These are phyloP conservation scores for Pleuronectes platessa DNA, from an alignment of 2,113 vertebrate species.

Conservation along the genomic window DNA sequence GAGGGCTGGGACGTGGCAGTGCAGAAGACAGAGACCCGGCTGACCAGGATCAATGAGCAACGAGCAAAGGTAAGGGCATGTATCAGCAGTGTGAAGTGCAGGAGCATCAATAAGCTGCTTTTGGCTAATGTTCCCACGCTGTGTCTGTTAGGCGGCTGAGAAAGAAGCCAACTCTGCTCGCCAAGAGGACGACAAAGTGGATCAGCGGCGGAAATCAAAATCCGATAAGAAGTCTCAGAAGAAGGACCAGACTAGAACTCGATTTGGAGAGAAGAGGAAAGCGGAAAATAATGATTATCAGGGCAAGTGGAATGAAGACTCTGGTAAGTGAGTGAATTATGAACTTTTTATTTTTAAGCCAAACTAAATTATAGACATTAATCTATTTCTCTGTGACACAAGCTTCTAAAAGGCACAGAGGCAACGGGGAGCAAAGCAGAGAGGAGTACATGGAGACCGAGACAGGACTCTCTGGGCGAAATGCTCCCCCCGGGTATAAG, in stretches of 20 bases:
- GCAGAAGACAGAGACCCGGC: conserved; percentile 90
- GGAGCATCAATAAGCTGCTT: conserved; percentile 3
- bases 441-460: conserved; percentile 83
- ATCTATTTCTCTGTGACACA: conserved; percentile 54
- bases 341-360: not conserved
- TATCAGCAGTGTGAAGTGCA: not conserved
- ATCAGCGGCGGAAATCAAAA: conserved; percentile 86
- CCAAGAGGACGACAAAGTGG: conserved; percentile 87
- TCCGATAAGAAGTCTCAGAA: conserved; percentile 89
- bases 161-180: conserved; percentile 89
- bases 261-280: conserved; percentile 84
- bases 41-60: conserved; percentile 92
- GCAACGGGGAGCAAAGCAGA: conserved; percentile 70
- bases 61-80: conserved; percentile 86
- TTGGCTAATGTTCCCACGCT: conserved; percentile 26
- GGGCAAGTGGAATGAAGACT: conserved; percentile 87
- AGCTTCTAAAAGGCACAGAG: conserved; percentile 85
- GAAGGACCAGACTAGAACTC: conserved; percentile 80
- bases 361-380: not conserved
- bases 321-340: conserved; percentile 77
- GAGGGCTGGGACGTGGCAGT: conserved; percentile 96
- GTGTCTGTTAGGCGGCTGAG: conserved; percentile 85
- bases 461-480: conserved; percentile 78
- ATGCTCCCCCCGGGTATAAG: conserved; percentile 53
- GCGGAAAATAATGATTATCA: conserved; percentile 80